Evolutionary conservation across 1,140 invertebrate species (phyloP).

Genomic region (Papilio xuthus): DNA sequence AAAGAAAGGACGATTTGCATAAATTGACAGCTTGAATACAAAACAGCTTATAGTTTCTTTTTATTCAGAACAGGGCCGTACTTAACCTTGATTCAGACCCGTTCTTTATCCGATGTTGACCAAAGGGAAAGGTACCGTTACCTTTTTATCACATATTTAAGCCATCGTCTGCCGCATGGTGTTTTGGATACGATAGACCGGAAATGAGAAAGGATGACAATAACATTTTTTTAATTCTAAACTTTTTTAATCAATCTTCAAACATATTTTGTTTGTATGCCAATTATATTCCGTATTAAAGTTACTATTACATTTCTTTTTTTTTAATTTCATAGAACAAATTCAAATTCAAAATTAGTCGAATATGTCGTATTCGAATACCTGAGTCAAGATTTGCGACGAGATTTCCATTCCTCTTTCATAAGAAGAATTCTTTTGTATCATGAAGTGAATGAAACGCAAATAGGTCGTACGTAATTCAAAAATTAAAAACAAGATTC

Average conservation of each 20-base stretch:
- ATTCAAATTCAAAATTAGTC: neutral
- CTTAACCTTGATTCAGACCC: slow-evolving; percentile 8
- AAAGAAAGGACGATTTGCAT: slow-evolving; percentile 18
- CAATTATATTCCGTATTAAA: too few relatives aligned
- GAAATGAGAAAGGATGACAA: neutral
- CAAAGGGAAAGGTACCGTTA: slow-evolving; percentile 12
- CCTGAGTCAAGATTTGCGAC: slow-evolving; percentile 16
- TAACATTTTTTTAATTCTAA: too few relatives aligned
- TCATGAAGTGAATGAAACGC: slow-evolving; percentile 24
- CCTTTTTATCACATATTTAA: neutral
- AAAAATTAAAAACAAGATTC: slow-evolving; percentile 29
- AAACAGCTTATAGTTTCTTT: slow-evolving; percentile 24
- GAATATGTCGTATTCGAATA: neutral
- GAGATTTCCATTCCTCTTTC: slow-evolving; percentile 5
- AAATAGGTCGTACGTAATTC: slow-evolving; percentile 36
- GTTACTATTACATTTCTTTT: neutral
- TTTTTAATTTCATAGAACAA: neutral
- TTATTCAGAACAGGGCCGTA: slow-evolving; percentile 14
- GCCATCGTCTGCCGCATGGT: neutral
- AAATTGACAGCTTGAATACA: slow-evolving; percentile 22
- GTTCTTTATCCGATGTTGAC: slow-evolving; percentile 5
- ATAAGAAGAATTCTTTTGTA: slow-evolving; percentile 31
- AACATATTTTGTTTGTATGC: too few relatives aligned
- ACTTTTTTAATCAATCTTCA: too few relatives aligned
- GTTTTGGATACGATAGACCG: neutral